Evolutionary conservation across 2,888 invertebrate species (phyloP), one percentile per base, ranked within the genome.

Genomic region (Epinotia brunnichana): DNA sequence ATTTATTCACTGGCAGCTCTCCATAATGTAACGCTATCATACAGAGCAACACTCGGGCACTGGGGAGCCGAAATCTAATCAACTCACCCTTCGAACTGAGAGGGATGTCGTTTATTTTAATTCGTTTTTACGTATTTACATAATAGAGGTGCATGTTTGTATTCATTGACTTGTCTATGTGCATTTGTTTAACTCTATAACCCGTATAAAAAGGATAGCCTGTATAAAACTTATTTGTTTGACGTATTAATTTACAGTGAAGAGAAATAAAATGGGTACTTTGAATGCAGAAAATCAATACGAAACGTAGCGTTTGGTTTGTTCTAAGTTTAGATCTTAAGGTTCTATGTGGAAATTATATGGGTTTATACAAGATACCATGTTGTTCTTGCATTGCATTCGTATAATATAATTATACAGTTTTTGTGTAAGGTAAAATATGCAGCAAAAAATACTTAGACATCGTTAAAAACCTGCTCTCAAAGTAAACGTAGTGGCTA

Each of bases 1-100:
- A 21, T 62, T 62, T 62, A 62, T 62, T 62, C 24, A 62, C 21
- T n/a, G 2, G 24, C 4, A 10, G 11, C 4, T n/a, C 11, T 44
- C 15, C 17, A 2, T 21, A 41, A 21, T 15, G 41, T 54, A 61
- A 71, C 35, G 21, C 66, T 66, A 60, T 71, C 44, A 44, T 35
- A 35, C 35, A 35, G 35, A 35, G 35, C 21, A 69, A 15, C 24
- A 54, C 35, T 64, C 41, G 59, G 35, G 57, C 61, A 17, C 21
- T 17, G 51, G 72, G 70, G 72, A 57, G 15, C 54, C 68, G 24
- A 54, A 68, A 73, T 68, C 56, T 68, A 73, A 73, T 73, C 62
- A 73, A 51, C 56, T 62, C 51, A 53, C 68, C 72, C 72, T 72
- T 51, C 62, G 60, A 39, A 39, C 41, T 61, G 48, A 39, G 44